Conservation (phyloP, 1,140 invertebrate species). For the Drosophila saltans region DNA sequence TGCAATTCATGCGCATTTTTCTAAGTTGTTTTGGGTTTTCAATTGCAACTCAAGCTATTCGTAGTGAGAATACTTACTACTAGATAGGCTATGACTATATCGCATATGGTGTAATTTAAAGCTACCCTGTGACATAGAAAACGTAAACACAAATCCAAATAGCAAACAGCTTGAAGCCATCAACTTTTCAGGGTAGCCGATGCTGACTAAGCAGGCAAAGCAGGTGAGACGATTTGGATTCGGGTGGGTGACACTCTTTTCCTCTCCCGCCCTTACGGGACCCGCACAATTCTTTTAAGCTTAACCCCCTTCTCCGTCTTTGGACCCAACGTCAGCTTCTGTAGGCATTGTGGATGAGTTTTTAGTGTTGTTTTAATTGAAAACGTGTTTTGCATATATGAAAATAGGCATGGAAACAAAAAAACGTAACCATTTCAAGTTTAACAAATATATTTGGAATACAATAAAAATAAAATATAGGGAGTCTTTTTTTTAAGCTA, state of each 20-base stretch:
- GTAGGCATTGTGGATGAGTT: slow-evolving; percentile 21
- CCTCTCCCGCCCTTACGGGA: slow-evolving; percentile 7
- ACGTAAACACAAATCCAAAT: slow-evolving; percentile 33
- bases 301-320: slow-evolving; percentile 1
- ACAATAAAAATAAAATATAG: background rate
- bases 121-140: slow-evolving; percentile 64
- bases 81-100: slow-evolving; percentile 37
- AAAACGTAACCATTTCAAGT: slow-evolving; percentile 3
- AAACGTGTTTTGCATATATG: slow-evolving; percentile 74
- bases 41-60: slow-evolving; percentile 48
- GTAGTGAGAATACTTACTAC: slow-evolving; percentile 5
- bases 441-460: background rate
- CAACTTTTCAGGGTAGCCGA: slow-evolving; percentile 48
- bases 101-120: slow-evolving; percentile 51
- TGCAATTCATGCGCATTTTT: slow-evolving; percentile 73
- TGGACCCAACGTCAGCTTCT: slow-evolving; percentile 10
- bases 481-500: background rate
- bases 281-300: slow-evolving; percentile 36
- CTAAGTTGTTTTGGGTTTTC: slow-evolving; percentile 71
- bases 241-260: slow-evolving; percentile 12
- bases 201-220: slow-evolving; percentile 38
- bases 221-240: slow-evolving; percentile 2
- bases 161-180: slow-evolving; percentile 51
- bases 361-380: slow-evolving; percentile 55
- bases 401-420: slow-evolving; percentile 45